phyloP scores from a whole-genome alignment of 2,113 vertebrate species.

The Nothobranchius kuhntae region DNA sequence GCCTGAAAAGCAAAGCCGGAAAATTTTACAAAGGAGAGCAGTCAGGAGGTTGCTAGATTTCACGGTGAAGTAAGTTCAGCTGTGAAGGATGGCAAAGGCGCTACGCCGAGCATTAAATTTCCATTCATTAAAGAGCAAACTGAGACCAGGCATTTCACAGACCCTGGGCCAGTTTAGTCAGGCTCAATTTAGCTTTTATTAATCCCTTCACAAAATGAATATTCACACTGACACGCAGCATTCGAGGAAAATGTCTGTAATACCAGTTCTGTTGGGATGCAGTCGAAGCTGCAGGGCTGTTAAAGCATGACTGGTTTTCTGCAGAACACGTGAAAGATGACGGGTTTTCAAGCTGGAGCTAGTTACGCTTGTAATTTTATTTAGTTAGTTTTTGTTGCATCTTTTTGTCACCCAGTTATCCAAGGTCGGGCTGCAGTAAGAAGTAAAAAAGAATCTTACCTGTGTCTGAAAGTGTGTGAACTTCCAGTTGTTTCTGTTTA shows the following conservation, averaged over 20 bases:
- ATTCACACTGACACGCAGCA: conserved; percentile 27
- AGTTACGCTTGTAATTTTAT: no score
- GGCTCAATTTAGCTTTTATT: conserved; percentile 58
- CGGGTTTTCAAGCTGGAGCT: no score
- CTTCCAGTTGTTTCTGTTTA: no score
- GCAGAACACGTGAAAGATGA: neutral
- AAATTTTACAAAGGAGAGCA: conserved; percentile 14
- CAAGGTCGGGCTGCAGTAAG: no score
- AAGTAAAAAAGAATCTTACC: no score
- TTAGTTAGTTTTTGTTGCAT: no score
- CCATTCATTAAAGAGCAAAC: conserved; percentile 55
- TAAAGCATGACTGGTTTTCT: neutral
- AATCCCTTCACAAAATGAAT: conserved; percentile 54
- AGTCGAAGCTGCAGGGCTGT: neutral
- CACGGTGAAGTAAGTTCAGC: conserved; percentile 47
- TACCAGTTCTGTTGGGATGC: conserved; percentile 4
- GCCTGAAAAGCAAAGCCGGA: conserved; percentile 23
- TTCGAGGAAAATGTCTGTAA: conserved; percentile 11
- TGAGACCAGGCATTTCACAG: conserved; percentile 52
- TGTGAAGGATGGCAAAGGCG: conserved; percentile 26
- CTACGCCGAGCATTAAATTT: conserved; percentile 52
- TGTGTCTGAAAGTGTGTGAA: no score
- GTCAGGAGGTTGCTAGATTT: conserved; percentile 52
- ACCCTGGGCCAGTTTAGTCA: conserved; percentile 56
- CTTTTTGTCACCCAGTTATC: no score